phyloP scores from a whole-genome alignment of 53 echinoderm and acorn worm genomes.

The Antedon mediterranea region DNA sequence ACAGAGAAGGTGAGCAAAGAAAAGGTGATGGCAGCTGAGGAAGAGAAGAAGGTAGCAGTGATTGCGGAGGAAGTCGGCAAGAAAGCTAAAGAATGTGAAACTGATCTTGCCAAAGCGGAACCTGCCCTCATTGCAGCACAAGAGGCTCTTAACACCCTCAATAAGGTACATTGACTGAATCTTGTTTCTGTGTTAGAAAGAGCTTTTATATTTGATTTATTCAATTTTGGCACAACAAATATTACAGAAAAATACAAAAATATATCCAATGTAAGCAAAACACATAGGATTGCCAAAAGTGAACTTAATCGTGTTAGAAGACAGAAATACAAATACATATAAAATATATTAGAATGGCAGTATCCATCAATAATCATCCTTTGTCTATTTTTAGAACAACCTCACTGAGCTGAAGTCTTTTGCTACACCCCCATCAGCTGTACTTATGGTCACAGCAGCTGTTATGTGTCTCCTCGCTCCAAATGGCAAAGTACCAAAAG shows the following conservation, averaged over 20 bases:
- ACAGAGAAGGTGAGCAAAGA: constrained; percentile 88
- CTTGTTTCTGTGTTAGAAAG: too few species aligned
- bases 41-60: constrained; percentile 78
- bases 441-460: constrained; percentile 59
- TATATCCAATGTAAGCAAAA: too few species aligned
- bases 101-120: constrained; percentile 84
- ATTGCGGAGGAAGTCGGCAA: constrained; percentile 75
- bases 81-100: constrained; percentile 69
- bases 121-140: constrained; percentile 72
- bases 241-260: too few species aligned
- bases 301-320: too few species aligned
- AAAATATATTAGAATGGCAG: too few species aligned
- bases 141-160: constrained; percentile 75
- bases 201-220: too few species aligned
- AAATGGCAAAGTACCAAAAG: constrained; percentile 86
- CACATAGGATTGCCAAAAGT: too few species aligned
- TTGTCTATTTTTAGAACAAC: constrained; percentile 54
- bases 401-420: constrained; percentile 95
- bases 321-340: too few species aligned
- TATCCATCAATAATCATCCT: too few species aligned
- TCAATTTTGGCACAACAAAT: too few species aligned
- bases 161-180: constrained; percentile 70
- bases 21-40: constrained; percentile 75
- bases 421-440: constrained; percentile 74
- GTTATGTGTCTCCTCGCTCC: constrained; percentile 76